A percentile compares a stretch with the other conserved stretches of the same genome.
These are phyloP conservation scores for Trachops cirrhosus DNA, from an alignment of 2,797 vertebrate genomes.

Conservation along the genomic window DNA sequence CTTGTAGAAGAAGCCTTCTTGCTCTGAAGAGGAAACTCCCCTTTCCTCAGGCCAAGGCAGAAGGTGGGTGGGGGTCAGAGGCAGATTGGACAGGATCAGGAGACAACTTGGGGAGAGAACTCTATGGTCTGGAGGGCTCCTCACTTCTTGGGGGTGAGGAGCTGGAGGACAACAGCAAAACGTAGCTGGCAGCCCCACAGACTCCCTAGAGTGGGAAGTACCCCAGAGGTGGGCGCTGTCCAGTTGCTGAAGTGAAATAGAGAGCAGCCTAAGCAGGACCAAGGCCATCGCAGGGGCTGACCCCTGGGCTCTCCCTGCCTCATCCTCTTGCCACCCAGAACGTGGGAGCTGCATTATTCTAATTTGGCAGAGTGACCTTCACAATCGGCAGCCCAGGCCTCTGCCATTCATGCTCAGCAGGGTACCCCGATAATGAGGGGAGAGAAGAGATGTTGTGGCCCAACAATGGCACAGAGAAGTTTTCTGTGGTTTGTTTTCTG, in stretches of 20 bases:
- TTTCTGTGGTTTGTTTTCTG: conserved; percentile 22
- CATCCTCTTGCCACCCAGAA: background rate
- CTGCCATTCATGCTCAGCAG: background rate
- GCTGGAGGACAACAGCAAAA: background rate
- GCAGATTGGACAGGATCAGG: background rate
- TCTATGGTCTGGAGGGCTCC: background rate
- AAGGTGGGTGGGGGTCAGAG: conserved; percentile 35
- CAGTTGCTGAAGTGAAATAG: background rate
- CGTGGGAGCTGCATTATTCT: background rate
- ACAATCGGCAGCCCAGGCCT: background rate
- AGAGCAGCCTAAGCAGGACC: background rate
- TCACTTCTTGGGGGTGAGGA: background rate
- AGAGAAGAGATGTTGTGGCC: too few species aligned
- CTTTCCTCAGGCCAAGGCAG: background rate
- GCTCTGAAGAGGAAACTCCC: conserved; percentile 9
- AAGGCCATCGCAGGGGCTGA: background rate
- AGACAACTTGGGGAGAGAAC: background rate
- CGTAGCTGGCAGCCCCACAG: background rate
- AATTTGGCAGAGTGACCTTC: conserved; percentile 56
- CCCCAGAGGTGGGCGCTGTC: conserved; percentile 35
- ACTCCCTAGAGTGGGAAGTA: background rate
- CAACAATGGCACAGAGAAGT: conserved; percentile 3
- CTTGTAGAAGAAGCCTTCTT: background rate
- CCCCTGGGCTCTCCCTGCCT: background rate
- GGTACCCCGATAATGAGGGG: background rate